Evolutionary conservation across 2,797 vertebrate genomes (phyloP), one percentile per base, ranked within the genome.

Genomic region (Lithobates pipiens): DNA sequence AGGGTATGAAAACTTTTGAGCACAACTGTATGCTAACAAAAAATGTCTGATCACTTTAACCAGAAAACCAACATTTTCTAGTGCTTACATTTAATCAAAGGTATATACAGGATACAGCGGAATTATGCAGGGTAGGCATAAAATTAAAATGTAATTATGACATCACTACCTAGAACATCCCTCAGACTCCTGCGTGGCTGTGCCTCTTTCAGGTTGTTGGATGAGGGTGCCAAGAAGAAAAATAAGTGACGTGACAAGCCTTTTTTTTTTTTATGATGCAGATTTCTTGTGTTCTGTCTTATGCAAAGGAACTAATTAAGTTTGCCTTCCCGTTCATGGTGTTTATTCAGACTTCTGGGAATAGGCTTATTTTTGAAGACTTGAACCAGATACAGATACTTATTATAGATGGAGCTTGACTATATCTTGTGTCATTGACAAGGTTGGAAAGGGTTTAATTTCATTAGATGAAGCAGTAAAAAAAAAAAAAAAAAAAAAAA

Each of bases 291-390:
- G 71, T 85, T 85, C 72, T 71, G 10, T 85, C 57, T 32, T 68
- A 80, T 85, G 71, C 77, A 82, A 72, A 82, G 79, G 25, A 77
- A 76, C 85, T 86, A 82, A 86, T 86, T 82, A 86, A 82, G 65
- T 69, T 82, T 86, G 25, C 46, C 50, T 81, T 76, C 72, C 44
- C 21, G 80, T 76, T 36, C 61, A 69, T n/a, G n/a, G 46, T 61
- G 61, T 76, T 77, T 71, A 29, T 39, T 46, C 34, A 65, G 70
- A 74, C 79, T 46, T 71, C 44, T 50, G 79, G 74, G 74, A 86
- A 82, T 86, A 61, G 69, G 77, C 70, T 76, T 69, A 36, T 76
- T 74, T 85, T 75, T 85, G 73, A 76, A 81, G 77, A 50, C 76
- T 34, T 85, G 78, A 76, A 76, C 84, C 46, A 85, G 84, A 80